Evolutionary conservation across 2,888 invertebrate genomes (phyloP).

Genomic region (Lymantria dispar): DNA sequence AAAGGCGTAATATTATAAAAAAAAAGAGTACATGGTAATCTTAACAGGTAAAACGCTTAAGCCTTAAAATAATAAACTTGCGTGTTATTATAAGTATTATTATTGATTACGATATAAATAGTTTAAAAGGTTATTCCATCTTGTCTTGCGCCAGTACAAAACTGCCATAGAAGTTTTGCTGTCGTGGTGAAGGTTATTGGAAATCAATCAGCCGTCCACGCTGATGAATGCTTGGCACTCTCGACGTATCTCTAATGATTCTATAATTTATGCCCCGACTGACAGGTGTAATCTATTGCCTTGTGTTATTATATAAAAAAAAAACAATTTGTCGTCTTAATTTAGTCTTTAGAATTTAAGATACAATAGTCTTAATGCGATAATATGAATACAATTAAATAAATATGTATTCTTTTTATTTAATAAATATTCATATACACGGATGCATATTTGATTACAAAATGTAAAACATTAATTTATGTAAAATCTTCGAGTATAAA

Average conservation of each 20-base stretch:
- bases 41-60: too few species aligned
- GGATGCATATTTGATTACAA: too few species aligned
- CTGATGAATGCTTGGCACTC: slow-evolving; percentile 4
- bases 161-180: not conserved
- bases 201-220: slow-evolving; percentile 5
- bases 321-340: slow-evolving; percentile 14
- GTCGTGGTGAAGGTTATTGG: not conserved
- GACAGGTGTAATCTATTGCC: slow-evolving; percentile 16
- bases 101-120: not conserved
- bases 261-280: slow-evolving; percentile 3
- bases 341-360: slow-evolving; percentile 1
- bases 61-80: too few species aligned
- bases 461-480: too few species aligned
- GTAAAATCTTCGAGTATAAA: too few species aligned
- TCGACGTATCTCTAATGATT: slow-evolving; percentile 1
- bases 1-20: too few species aligned
- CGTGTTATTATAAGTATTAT: too few species aligned
- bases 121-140: not conserved
- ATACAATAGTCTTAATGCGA: too few species aligned
- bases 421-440: too few species aligned
- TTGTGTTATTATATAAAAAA: not conserved
- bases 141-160: not conserved
- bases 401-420: too few species aligned
- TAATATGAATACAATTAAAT: too few species aligned
- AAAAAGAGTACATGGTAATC: too few species aligned